Evolutionary conservation across 2,797 vertebrate genomes (phyloP), one percentile per base, ranked within the genome.

Genomic region (Pelobates cultripes): DNA sequence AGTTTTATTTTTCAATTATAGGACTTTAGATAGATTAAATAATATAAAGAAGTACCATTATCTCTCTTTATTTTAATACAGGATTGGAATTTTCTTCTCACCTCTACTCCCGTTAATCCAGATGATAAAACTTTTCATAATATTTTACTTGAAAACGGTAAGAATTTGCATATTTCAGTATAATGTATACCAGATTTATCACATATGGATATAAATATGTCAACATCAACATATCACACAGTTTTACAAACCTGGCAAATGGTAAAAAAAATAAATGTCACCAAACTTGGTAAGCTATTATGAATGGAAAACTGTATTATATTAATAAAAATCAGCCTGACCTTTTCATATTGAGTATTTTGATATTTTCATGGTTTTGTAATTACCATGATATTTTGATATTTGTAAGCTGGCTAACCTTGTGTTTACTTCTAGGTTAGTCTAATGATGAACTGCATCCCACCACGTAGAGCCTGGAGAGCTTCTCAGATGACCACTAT

Each of bases 121-220:
- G 91, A 96, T 95, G 60, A 86, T 97, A 57, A 92, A 95, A 55
- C 92, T 97, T 73, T 94, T 95, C 82, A 87, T 97, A 86, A 87
- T 97, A 84, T 98, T 99, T 91, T 97, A 93, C 78, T 70, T 98
- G 79, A 99, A 99, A 92, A 98, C 94, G 92, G 98, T 99, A 94
- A 91, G 85, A 78, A 47, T 1, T 57, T 57, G 9, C 1, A 6
- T 5, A 10, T 51, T 51, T 5, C 47, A 5, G 10, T 51, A 51
- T 51, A 51, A 51, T 10, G 10, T 51, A 51, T 51, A 12, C 14
- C 55, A 12, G 9, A 57, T 12, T 57, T 12, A 12, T 2, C 14
- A 57, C 13, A 14, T 57, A 14, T 57, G 14, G 3, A 57, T 57
- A 12, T 57, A 57, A 4, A 14, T 57, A 57, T 14, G 43, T 68